Percentiles rank a stretch among this genome's conserved stretches.
Conservation (phyloP, 2,797 vertebrate species). For the Pempheris klunzingeri region DNA sequence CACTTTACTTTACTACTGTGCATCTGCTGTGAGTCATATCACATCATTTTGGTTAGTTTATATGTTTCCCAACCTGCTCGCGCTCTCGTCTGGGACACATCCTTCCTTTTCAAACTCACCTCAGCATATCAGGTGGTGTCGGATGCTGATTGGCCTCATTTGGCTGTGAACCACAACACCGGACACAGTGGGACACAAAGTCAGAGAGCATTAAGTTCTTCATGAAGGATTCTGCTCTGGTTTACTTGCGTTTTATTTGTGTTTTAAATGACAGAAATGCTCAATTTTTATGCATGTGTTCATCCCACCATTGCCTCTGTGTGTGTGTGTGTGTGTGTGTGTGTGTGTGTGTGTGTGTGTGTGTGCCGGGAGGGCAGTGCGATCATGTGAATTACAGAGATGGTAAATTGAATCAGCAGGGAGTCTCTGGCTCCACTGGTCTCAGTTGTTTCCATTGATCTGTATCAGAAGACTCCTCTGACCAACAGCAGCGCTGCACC, state of each 20-base stretch:
- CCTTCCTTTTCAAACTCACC: constrained; percentile 1
- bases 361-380: constrained; percentile 31
- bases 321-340: constrained; percentile 13
- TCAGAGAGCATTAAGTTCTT: background rate
- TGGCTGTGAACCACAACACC: no score
- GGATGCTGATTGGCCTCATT: background rate
- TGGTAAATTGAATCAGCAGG: constrained; percentile 80
- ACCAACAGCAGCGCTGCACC: constrained; percentile 37
- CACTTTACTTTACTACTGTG: no score
- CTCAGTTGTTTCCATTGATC: constrained; percentile 79
- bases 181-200: background rate
- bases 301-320: background rate
- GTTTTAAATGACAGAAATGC: background rate
- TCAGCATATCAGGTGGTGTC: constrained; percentile 1
- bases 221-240: background rate
- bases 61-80: background rate
- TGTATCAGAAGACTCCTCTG: constrained; percentile 71
- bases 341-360: constrained; percentile 40
- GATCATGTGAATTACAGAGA: constrained; percentile 74
- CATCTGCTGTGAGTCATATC: background rate
- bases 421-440: constrained; percentile 81
- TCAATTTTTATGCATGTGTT: background rate
- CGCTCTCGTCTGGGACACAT: background rate
- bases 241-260: background rate
- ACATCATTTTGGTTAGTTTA: background rate